phyloP scores from a whole-genome alignment of 2,113 vertebrate species.

The Ictalurus furcatus region DNA sequence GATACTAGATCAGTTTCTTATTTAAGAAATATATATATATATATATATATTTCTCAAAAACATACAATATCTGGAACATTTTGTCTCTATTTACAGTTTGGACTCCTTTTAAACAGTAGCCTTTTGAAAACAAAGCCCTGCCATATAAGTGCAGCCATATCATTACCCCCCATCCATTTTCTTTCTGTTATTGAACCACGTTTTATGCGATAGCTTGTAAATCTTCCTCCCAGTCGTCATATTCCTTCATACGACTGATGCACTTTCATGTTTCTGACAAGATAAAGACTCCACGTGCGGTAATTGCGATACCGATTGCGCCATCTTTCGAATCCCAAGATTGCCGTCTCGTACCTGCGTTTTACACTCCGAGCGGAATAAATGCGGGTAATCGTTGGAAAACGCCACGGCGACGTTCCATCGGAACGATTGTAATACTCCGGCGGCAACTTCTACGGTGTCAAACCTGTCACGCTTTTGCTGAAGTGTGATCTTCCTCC shows the following conservation, averaged over 20 bases:
- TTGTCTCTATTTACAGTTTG: background rate
- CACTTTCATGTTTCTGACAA: constrained; percentile 63
- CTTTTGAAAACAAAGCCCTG: constrained; percentile 28
- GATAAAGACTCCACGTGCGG: constrained; percentile 53
- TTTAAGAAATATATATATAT: background rate
- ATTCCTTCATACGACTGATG: constrained; percentile 48
- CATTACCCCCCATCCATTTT: background rate
- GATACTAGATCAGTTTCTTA: background rate
- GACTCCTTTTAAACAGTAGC: constrained; percentile 17
- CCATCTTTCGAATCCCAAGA: constrained; percentile 55
- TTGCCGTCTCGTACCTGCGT: constrained; percentile 44
- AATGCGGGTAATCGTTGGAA: constrained; percentile 31
- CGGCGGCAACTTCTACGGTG: constrained; percentile 23
- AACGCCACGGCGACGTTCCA: constrained; percentile 40
- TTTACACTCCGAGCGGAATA: constrained; percentile 20
- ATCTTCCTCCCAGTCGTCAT: background rate
- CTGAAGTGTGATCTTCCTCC: background rate
- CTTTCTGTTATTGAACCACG: constrained; percentile 40
- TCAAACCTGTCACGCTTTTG: constrained; percentile 26
- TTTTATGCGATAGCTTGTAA: constrained; percentile 32
- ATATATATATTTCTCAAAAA: background rate
- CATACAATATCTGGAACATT: background rate
- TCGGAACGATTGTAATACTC: constrained; percentile 49
- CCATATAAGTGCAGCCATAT: background rate
- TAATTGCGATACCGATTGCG: constrained; percentile 61